Conservation (phyloP, 2,113 vertebrate genomes). For the Pholis gunnellus region DNA sequence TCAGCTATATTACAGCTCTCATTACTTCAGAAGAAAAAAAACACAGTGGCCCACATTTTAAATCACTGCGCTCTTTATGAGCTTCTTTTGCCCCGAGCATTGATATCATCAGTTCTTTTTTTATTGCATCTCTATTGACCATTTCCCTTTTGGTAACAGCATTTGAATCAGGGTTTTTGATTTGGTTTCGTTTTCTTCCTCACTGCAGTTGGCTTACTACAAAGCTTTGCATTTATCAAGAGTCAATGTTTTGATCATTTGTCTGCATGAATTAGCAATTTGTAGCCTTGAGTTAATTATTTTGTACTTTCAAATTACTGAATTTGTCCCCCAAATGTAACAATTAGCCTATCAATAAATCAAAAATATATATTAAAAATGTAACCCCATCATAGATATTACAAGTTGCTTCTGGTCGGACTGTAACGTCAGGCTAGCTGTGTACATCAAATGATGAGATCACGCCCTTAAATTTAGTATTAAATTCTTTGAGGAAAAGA, state of each 20-base stretch:
- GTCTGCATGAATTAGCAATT: slow-evolving; percentile 16
- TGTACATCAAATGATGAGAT: background rate
- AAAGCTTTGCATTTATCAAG: slow-evolving; percentile 26
- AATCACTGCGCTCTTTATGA: slow-evolving; percentile 73
- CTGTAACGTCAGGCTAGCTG: background rate
- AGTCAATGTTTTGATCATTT: background rate
- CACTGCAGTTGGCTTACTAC: background rate
- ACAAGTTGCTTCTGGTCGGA: slow-evolving; percentile 3
- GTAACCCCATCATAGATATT: background rate
- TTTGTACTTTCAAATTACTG: background rate
- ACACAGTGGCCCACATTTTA: slow-evolving; percentile 70
- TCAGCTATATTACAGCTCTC: slow-evolving; percentile 79
- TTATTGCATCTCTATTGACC: slow-evolving; percentile 73
- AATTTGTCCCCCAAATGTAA: background rate
- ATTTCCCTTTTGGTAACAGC: slow-evolving; percentile 52
- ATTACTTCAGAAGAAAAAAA: slow-evolving; percentile 69
- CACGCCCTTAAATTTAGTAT: background rate
- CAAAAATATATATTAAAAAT: background rate
- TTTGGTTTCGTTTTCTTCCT: slow-evolving; percentile 18
- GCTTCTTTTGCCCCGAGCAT: slow-evolving; percentile 70
- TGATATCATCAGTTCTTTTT: slow-evolving; percentile 68
- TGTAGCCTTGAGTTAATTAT: slow-evolving; percentile 29
- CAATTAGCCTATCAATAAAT: slow-evolving; percentile 5
- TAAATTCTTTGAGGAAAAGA: background rate
- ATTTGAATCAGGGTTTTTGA: slow-evolving; percentile 58